phyloP scores from a whole-genome alignment of 37 sponge, comb jelly and placozoan genomes.

The Spongilla lacustris region DNA sequence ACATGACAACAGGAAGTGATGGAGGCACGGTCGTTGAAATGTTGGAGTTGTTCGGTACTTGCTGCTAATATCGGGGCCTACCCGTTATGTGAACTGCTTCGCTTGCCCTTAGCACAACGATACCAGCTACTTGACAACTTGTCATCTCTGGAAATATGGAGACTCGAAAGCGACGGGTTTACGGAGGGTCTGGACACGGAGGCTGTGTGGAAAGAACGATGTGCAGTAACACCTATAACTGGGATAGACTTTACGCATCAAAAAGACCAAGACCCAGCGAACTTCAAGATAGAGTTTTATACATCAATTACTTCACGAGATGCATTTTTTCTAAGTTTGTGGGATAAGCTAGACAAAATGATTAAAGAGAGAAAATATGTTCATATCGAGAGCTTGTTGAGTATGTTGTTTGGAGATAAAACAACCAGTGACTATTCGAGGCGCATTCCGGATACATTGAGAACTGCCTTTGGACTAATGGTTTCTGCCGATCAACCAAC shows the following conservation, averaged over 20 bases:
- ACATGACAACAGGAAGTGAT: too few species aligned
- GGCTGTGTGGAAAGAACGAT: neutral
- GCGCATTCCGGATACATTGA: neutral
- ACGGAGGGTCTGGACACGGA: neutral
- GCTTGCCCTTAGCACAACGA: neutral
- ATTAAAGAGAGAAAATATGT: neutral
- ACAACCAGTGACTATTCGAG: neutral
- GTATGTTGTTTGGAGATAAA: neutral
- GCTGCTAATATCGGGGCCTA: neutral
- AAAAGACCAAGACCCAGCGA: neutral
- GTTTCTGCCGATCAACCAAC: too few species aligned
- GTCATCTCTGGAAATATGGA: neutral
- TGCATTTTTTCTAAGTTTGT: neutral
- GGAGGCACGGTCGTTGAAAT: neutral
- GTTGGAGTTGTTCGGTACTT: neutral
- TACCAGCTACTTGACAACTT: neutral
- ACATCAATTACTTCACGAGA: neutral
- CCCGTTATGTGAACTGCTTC: neutral
- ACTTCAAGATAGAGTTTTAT: neutral
- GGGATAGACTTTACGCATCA: neutral
- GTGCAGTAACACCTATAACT: neutral
- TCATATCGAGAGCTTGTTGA: neutral
- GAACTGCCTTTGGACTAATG: too few species aligned
- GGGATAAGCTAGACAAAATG: neutral
- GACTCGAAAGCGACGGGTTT: neutral